Evolutionary conservation across 2,113 vertebrate genomes (phyloP), one percentile per base, ranked within the genome.

Genomic region (Falco punctatus): DNA sequence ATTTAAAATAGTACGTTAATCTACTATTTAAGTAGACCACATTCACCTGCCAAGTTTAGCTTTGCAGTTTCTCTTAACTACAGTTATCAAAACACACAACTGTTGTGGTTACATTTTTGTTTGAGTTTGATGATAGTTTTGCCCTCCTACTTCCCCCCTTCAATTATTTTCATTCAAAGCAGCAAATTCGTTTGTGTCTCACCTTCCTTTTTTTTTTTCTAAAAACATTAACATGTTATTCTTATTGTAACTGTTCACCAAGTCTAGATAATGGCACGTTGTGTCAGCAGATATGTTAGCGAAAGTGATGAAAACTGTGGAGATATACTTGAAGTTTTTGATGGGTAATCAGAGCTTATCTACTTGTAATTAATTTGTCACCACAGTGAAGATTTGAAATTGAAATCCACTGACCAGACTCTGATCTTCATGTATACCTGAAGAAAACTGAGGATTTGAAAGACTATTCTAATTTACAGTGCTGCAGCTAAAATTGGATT

Each of bases 351-450:
- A 94, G 89, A 73, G 52, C 44, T 93, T 81, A 83, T 90, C 94
- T 94, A 78, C 82, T 79, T 96, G 44, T 58, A 97, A 97, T 97
- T 96, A 95, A 97, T 97, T 96, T 96, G 92, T 96, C 84, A 96
- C 77, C 46, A 96, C 54, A 86, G 70, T 88, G 44, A 96, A 92
- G 49, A 89, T 66, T 86, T 92, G 74, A 91, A 96, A 94, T 81
- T 81, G 84, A 86, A 95, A 86, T 70, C 54, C 92, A 83, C 73
- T 95, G 90, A 94, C 66, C 73, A 77, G 38, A 74, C 28, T 86
- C n/a, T 64, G 44, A 71, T 80, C 35, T 73, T 62, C 86, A 91
- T 33, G 30, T 23, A 48, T 30, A 78, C 69, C 57, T 84, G 51
- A 21, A 73, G 51, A 95, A 94, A 38, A 86, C 33, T 33, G 14